Evolutionary conservation across 2,888 invertebrate genomes (phyloP).

Genomic region (Heliconius erato): DNA sequence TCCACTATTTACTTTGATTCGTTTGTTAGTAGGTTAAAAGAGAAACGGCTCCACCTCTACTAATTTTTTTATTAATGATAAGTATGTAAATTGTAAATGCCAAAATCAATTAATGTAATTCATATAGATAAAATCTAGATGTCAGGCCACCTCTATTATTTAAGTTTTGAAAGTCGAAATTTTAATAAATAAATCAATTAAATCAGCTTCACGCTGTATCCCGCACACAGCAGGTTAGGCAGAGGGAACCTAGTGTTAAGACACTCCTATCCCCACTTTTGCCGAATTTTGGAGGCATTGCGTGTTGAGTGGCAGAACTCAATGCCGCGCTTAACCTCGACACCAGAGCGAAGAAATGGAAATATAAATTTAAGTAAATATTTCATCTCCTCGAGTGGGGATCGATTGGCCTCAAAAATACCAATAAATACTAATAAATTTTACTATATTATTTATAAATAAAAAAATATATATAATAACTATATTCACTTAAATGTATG

Average conservation of each 20-base stretch:
- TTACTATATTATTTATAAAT: background rate
- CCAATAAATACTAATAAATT: background rate
- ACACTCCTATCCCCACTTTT: too few species aligned
- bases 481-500: too few species aligned
- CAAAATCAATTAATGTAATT: background rate
- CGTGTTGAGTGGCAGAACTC: too few species aligned
- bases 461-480: background rate
- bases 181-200: background rate
- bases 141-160: background rate
- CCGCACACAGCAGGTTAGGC: too few species aligned
- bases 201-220: too few species aligned
- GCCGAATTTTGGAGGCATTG: too few species aligned
- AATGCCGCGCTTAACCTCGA: too few species aligned
- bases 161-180: background rate
- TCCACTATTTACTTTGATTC: slow-evolving; percentile 8
- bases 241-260: too few species aligned
- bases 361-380: too few species aligned
- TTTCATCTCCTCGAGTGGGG: too few species aligned
- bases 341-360: too few species aligned
- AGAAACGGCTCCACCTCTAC: background rate
- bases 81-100: background rate
- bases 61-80: background rate
- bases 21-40: slow-evolving; percentile 13
- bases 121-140: background rate
- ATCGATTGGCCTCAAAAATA: too few species aligned